A percentile compares a stretch with the other conserved stretches of the same genome.
phyloP scores from a whole-genome alignment of 2,888 invertebrate species.

The Lysandra bellargus region DNA sequence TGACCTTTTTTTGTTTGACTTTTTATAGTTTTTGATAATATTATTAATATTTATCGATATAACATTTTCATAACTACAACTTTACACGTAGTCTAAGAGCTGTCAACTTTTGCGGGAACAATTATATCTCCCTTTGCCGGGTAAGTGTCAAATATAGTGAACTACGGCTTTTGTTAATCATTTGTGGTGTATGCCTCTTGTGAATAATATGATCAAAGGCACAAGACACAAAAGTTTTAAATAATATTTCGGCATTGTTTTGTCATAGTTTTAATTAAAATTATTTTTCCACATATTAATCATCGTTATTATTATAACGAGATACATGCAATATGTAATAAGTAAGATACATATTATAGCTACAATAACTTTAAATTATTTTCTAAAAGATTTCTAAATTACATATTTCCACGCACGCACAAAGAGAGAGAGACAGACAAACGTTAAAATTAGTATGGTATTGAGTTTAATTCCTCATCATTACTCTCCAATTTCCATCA shows the following conservation, averaged over 20 bases:
- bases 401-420: too few relatives aligned
- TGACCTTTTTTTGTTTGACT: too few relatives aligned
- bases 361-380: too few relatives aligned
- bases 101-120: conserved; percentile 18
- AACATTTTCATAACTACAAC: not conserved
- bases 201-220: not conserved
- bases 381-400: too few relatives aligned
- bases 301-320: too few relatives aligned
- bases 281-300: too few relatives aligned
- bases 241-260: not conserved
- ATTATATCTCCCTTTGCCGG: conserved; percentile 16
- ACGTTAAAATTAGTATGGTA: too few relatives aligned
- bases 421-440: too few relatives aligned
- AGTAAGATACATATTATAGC: too few relatives aligned
- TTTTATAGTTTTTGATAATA: too few relatives aligned
- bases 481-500: not conserved
- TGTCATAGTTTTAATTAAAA: not conserved
- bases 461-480: not conserved
- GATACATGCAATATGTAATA: too few relatives aligned
- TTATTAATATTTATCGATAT: not conserved
- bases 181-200: not conserved
- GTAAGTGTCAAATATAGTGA: conserved; percentile 4
- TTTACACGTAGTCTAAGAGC: conserved; percentile 9
- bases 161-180: not conserved
- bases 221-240: not conserved